A percentile compares a stretch with the other conserved stretches of the same genome.
Evolutionary conservation across 2,888 invertebrate species (phyloP).

Genomic region (Hybos culiciformis): DNA sequence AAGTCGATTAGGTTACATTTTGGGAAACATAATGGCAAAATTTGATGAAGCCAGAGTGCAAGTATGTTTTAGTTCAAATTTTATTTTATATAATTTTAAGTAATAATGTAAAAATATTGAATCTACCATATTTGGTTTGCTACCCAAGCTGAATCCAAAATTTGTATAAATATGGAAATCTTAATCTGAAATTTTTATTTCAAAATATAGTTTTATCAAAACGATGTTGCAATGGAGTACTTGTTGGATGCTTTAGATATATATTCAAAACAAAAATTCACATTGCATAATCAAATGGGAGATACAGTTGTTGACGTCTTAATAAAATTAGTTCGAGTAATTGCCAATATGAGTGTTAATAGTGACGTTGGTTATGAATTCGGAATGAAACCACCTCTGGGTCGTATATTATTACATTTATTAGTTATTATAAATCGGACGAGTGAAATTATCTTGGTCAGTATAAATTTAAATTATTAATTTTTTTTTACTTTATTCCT

Average conservation of each 20-base stretch:
- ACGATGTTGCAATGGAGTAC: slow-evolving; percentile 41
- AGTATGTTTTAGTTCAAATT: slow-evolving; percentile 27
- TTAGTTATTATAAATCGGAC: slow-evolving; percentile 17
- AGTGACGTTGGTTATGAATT: slow-evolving; percentile 59
- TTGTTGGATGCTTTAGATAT: slow-evolving; percentile 39
- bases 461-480: too few relatives aligned
- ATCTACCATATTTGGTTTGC: too few relatives aligned
- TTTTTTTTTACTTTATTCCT: too few relatives aligned
- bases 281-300: slow-evolving; percentile 29
- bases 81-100: neutral
- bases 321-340: slow-evolving; percentile 48
- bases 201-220: slow-evolving; percentile 42
- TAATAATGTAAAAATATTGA: too few relatives aligned
- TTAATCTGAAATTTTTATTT: slow-evolving; percentile 6
- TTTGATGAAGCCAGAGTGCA: slow-evolving; percentile 54
- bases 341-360: slow-evolving; percentile 72
- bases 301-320: slow-evolving; percentile 36
- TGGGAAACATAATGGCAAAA: slow-evolving; percentile 74
- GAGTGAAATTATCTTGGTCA: too few relatives aligned
- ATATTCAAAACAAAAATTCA: slow-evolving; percentile 38
- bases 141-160: too few relatives aligned
- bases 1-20: slow-evolving; percentile 59
- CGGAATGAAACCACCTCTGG: slow-evolving; percentile 33
- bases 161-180: too few relatives aligned
- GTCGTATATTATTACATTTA: slow-evolving; percentile 34